Conservation (phyloP, 2,113 vertebrate genomes). For the Daboia siamensis region DNA sequence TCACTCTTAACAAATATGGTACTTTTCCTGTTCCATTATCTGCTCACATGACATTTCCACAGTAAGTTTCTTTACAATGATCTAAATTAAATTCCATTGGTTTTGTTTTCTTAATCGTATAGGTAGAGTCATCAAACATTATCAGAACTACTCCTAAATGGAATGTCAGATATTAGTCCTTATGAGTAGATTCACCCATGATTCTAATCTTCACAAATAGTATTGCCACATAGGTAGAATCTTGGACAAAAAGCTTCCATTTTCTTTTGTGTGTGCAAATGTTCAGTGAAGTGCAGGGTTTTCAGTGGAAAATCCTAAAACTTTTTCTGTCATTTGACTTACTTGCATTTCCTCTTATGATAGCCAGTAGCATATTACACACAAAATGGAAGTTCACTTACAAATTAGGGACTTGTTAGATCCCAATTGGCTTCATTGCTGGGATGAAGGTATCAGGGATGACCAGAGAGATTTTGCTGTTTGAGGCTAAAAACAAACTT, state of each 20-base stretch:
- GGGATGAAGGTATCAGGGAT: not conserved
- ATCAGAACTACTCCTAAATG: not conserved
- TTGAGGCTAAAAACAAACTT: not conserved
- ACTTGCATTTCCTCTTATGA: not conserved
- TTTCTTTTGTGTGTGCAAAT: not conserved
- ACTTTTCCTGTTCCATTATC: not conserved
- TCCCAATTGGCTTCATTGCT: not conserved
- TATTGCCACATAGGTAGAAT: not conserved
- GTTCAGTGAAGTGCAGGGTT: not conserved
- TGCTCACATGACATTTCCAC: not conserved
- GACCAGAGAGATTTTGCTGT: not conserved
- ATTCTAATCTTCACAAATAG: not conserved
- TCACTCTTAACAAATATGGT: not conserved
- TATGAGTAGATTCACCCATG: not conserved
- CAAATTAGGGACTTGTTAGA: not conserved
- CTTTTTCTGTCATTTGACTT: no score
- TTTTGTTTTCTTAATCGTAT: not conserved
- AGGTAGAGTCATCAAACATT: not conserved
- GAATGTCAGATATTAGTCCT: not conserved
- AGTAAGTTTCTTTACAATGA: not conserved
- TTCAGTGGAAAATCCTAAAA: not conserved
- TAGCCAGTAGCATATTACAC: not conserved
- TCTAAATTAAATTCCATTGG: not conserved
- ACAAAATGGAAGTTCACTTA: not conserved
- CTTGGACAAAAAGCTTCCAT: not conserved